Percentiles rank a stretch among this genome's conserved stretches.
These are phyloP conservation scores for Tragelaphus oryx DNA, from an alignment of 2,797 vertebrate genomes.

Conservation along the genomic window DNA sequence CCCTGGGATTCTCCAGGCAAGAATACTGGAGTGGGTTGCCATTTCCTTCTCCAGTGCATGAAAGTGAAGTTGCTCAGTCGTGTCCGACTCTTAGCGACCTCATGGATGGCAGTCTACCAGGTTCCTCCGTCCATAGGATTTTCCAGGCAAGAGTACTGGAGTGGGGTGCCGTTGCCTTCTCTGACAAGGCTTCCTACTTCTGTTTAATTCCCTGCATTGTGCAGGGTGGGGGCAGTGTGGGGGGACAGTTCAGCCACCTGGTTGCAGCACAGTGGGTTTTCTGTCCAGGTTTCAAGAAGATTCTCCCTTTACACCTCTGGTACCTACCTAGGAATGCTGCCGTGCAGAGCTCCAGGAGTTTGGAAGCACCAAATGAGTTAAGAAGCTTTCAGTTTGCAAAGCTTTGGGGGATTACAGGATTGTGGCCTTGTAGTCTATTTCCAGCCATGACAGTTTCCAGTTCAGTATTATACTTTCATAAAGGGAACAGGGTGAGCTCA, in stretches of 20 bases:
- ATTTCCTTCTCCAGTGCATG: too few relatives aligned
- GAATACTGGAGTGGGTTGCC: too few relatives aligned
- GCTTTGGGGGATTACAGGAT: constrained; percentile 52
- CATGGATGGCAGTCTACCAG: too few relatives aligned
- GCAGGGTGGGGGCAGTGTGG: background rate
- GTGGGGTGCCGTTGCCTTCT: too few relatives aligned
- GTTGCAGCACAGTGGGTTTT: background rate
- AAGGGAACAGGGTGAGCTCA: background rate
- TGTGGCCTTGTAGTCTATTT: constrained; percentile 26
- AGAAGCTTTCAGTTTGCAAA: constrained; percentile 47
- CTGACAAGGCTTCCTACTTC: background rate
- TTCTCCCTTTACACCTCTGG: background rate
- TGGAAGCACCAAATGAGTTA: background rate
- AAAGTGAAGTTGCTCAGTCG: too few relatives aligned
- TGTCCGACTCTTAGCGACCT: too few relatives aligned
- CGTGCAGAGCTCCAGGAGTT: background rate
- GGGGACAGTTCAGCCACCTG: background rate
- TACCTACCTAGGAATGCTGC: background rate
- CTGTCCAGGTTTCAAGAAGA: background rate
- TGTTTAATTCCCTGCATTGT: background rate
- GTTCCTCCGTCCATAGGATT: too few relatives aligned
- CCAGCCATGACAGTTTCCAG: constrained; percentile 7
- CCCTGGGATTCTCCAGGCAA: too few relatives aligned
- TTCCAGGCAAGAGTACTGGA: too few relatives aligned
- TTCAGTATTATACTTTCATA: background rate